Evolutionary conservation across 2,888 invertebrate genomes (phyloP).

Genomic region (Cryptocephalus moraei): DNA sequence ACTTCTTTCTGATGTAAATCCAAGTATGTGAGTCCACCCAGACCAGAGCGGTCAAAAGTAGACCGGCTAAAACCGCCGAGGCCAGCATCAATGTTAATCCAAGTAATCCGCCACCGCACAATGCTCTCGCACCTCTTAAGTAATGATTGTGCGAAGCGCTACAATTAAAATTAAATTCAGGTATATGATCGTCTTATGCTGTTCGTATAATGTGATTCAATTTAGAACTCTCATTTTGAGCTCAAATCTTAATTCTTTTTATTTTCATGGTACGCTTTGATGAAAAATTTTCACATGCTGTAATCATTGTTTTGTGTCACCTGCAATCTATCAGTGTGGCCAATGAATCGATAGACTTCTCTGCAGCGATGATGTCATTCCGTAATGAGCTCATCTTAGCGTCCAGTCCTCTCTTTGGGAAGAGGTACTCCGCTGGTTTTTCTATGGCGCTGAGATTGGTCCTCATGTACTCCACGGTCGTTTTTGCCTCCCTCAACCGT

Average conservation of each 20-base stretch:
- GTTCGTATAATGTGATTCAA: too few species aligned
- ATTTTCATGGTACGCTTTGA: neutral
- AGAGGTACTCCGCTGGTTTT: slow-evolving; percentile 42
- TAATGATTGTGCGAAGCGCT: slow-evolving; percentile 76
- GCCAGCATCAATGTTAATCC: slow-evolving; percentile 79
- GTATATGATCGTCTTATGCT: too few species aligned
- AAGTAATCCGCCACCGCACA: slow-evolving; percentile 74
- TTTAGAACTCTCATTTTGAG: too few species aligned
- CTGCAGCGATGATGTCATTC: slow-evolving; percentile 69
- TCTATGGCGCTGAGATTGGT: slow-evolving; percentile 41
- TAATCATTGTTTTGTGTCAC: neutral
- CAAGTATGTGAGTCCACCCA: slow-evolving; percentile 94
- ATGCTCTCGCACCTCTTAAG: slow-evolving; percentile 61
- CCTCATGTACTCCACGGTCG: slow-evolving; percentile 39
- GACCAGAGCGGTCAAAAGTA: slow-evolving; percentile 83
- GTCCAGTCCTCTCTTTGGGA: slow-evolving; percentile 43
- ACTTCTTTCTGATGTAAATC: slow-evolving; percentile 92
- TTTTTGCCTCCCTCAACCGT: slow-evolving; percentile 59
- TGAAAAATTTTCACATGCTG: too few species aligned
- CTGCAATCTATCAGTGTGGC: slow-evolving; percentile 68
- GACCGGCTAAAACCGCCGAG: slow-evolving; percentile 77
- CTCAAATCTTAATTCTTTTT: too few species aligned
- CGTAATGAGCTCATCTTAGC: slow-evolving; percentile 66
- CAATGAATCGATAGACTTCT: slow-evolving; percentile 56
- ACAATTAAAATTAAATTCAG: neutral